These are phyloP conservation scores for Buceros bicornis DNA, from an alignment of 2,797 vertebrate genomes.

Conservation along the genomic window DNA sequence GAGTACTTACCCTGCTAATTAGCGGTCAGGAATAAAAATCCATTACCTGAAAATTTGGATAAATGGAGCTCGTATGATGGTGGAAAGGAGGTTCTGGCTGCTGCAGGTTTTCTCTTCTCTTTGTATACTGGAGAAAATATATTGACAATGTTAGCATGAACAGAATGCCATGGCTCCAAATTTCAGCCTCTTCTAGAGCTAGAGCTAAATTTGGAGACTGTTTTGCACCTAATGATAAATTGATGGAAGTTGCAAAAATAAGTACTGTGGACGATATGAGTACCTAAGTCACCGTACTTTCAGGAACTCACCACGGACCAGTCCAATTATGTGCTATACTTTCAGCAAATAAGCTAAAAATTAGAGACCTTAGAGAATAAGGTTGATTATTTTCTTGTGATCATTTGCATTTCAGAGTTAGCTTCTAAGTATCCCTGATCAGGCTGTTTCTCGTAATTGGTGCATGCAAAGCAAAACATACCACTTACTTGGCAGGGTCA, in stretches of 20 bases:
- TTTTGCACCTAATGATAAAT: background rate
- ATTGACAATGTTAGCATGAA: background rate
- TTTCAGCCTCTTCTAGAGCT: background rate
- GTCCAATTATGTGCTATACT: background rate
- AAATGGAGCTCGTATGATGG: background rate
- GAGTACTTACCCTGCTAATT: background rate
- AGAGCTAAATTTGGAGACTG: background rate
- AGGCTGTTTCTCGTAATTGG: background rate
- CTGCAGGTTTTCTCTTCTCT: background rate
- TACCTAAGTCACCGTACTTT: background rate
- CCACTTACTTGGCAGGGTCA: background rate
- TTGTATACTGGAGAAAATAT: background rate
- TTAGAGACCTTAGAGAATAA: background rate
- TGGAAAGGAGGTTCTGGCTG: fast-evolving
- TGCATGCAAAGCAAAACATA: background rate
- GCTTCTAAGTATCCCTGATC: background rate
- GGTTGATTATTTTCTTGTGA: background rate
- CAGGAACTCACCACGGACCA: background rate
- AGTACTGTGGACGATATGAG: background rate
- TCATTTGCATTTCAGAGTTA: background rate
- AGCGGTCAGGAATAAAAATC: background rate
- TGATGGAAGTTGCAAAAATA: background rate
- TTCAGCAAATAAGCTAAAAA: background rate
- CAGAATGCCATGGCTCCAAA: background rate
- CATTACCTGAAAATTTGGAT: background rate